These are phyloP conservation scores for Heloderma charlesbogerti DNA, from an alignment of 2,113 vertebrate species.

Conservation along the genomic window DNA sequence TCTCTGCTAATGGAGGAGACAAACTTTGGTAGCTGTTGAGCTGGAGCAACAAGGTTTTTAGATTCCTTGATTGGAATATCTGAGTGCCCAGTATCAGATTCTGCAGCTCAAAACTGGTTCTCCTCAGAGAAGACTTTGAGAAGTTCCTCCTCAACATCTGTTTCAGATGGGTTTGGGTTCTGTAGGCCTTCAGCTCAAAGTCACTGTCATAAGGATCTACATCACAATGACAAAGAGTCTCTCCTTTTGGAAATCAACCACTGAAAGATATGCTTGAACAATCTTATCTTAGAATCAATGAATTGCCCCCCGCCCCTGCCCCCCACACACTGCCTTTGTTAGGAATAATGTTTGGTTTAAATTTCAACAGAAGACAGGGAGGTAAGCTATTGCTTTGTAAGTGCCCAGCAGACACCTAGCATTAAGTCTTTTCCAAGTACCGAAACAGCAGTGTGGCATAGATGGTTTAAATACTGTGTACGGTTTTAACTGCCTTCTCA, in stretches of 20 bases:
- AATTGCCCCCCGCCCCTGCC: not conserved
- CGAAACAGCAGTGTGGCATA: not conserved
- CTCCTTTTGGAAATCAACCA: not conserved
- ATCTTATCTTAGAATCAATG: not conserved
- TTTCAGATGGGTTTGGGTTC: not conserved
- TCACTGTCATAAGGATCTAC: not conserved
- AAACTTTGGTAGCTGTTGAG: not conserved
- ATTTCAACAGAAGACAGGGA: not conserved
- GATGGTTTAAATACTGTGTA: conserved; percentile 20
- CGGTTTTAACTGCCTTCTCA: not conserved
- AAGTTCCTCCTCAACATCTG: not conserved
- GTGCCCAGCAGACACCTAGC: not conserved
- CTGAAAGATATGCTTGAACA: not conserved
- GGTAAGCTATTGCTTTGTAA: not conserved
- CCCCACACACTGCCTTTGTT: not conserved
- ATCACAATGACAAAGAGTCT: not conserved
- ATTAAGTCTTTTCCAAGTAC: conserved; percentile 4
- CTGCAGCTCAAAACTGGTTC: not conserved
- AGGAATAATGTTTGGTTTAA: not conserved
- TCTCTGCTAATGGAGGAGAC: not conserved
- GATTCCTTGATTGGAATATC: not conserved
- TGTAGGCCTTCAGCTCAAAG: not conserved
- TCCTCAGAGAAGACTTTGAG: not conserved
- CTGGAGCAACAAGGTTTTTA: not conserved
- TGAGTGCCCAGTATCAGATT: not conserved